Percentiles rank a stretch among this genome's conserved stretches.
Evolutionary conservation across 2,888 invertebrate genomes (phyloP).

Genomic region (Synergus itoensis): DNA sequence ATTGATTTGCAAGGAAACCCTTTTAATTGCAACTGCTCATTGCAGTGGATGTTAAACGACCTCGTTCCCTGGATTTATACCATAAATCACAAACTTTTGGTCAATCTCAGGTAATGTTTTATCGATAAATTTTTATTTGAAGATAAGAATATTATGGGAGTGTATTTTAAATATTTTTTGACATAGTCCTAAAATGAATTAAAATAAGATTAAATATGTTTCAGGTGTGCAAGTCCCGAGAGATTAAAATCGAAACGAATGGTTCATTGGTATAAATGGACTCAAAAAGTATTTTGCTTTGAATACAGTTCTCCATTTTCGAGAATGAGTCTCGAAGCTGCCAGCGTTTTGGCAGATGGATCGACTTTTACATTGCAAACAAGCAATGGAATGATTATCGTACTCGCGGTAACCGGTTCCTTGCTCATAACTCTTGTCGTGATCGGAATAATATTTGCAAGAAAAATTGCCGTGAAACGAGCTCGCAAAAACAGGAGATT

Average conservation of each 20-base stretch:
- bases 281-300: conserved; percentile 77
- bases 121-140: background rate
- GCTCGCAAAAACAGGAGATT: conserved; percentile 69
- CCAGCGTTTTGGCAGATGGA: conserved; percentile 49
- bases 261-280: conserved; percentile 83
- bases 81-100: conserved; percentile 77
- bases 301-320: conserved; percentile 51
- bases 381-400: conserved; percentile 63
- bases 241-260: conserved; percentile 79
- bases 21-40: conserved; percentile 82
- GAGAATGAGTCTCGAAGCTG: conserved; percentile 55
- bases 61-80: conserved; percentile 79
- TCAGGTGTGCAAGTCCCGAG: conserved; percentile 80
- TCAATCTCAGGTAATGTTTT: conserved; percentile 79
- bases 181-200: background rate
- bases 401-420: conserved; percentile 58
- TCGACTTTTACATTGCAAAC: conserved; percentile 60
- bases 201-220: conserved; percentile 31
- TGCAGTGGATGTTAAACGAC: conserved; percentile 82
- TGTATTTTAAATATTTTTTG: background rate
- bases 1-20: conserved; percentile 83
- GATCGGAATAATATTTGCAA: conserved; percentile 65
- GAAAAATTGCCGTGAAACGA: conserved; percentile 56
- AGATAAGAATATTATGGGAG: background rate
- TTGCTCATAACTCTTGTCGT: conserved; percentile 64